Percentiles rank a stretch among this genome's conserved stretches.
phyloP scores from a whole-genome alignment of 2,888 invertebrate species.

The Metallyticus violacea region DNA sequence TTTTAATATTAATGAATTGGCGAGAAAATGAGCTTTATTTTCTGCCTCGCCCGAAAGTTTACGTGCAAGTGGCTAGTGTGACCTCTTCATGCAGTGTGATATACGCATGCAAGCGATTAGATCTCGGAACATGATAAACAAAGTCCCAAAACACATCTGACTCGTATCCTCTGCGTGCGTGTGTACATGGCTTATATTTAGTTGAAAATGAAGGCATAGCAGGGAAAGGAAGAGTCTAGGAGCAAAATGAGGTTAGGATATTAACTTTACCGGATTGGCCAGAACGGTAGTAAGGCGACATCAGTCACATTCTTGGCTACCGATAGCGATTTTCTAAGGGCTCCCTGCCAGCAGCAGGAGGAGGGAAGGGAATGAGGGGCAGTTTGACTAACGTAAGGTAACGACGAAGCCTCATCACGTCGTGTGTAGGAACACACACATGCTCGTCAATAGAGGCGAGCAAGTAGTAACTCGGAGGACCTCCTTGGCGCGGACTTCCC shows the following conservation, averaged over 20 bases:
- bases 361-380: background rate
- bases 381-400: background rate
- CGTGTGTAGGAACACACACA: background rate
- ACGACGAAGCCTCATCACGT: background rate
- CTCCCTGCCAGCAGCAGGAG: background rate
- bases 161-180: background rate
- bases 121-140: background rate
- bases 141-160: background rate
- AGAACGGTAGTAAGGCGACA: background rate
- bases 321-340: slow-evolving; percentile 5
- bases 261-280: background rate
- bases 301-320: slow-evolving; percentile 5
- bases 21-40: too few species aligned
- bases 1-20: too few species aligned
- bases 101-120: too few species aligned
- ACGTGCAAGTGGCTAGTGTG: background rate
- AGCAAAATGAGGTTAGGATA: background rate
- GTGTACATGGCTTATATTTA: background rate
- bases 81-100: background rate
- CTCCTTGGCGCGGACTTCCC: background rate
- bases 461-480: background rate
- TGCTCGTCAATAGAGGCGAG: background rate
- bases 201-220: background rate
- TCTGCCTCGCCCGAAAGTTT: background rate
- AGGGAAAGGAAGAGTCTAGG: background rate